Conservation (phyloP, 2,888 invertebrate species). For the Machimus atricapillus region DNA sequence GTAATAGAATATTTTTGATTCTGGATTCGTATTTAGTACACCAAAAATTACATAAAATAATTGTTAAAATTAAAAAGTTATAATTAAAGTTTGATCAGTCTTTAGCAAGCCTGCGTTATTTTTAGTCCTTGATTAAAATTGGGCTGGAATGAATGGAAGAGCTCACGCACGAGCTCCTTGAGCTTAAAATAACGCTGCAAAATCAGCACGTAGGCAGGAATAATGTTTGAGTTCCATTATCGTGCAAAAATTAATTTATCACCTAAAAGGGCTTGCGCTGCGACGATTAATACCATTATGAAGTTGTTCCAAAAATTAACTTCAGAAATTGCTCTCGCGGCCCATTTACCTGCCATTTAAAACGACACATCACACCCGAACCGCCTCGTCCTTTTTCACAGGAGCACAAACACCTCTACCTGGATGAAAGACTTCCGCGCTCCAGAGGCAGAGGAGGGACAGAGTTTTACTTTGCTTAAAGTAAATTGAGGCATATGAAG, state of each 20-base stretch:
- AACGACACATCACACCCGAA: not conserved
- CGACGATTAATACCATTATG: conserved; percentile 19
- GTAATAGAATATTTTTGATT: no score
- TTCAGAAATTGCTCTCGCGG: not conserved
- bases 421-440: not conserved
- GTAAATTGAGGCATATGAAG: not conserved
- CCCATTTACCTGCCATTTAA: not conserved
- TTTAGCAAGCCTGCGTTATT: no score
- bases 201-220: not conserved
- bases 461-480: not conserved
- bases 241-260: conserved; percentile 28
- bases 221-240: not conserved
- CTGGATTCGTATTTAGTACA: no score
- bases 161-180: not conserved
- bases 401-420: not conserved
- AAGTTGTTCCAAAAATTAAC: conserved; percentile 21
- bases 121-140: no score
- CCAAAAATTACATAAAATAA: no score
- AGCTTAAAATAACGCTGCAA: not conserved
- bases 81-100: no score
- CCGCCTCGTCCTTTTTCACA: not conserved
- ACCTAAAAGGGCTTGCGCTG: not conserved
- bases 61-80: no score
- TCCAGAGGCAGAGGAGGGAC: not conserved
- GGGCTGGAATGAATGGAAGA: not conserved